These are phyloP conservation scores for Stichopus chloronotus DNA, from an alignment of 35 echinoderm and acorn worm species.

Conservation along the genomic window DNA sequence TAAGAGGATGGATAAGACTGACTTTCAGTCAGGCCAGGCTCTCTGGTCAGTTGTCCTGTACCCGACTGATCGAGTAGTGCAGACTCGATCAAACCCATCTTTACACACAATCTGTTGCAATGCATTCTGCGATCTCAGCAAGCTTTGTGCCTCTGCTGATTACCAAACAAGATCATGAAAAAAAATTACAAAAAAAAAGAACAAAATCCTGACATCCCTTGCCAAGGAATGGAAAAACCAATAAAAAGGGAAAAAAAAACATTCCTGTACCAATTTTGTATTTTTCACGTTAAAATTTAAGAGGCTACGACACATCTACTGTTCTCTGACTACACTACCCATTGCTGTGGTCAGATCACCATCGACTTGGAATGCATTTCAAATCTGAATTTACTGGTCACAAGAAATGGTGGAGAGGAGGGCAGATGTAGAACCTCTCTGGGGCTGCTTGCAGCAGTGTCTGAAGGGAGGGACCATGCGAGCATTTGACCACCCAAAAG, in stretches of 20 bases:
- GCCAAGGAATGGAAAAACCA: slow-evolving; percentile 49
- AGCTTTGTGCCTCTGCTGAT: background rate
- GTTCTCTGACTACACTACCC: slow-evolving; percentile 46
- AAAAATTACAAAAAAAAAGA: background rate
- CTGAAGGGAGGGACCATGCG: too few species aligned
- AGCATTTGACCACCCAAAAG: too few species aligned
- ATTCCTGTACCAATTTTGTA: slow-evolving; percentile 21
- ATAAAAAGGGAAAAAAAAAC: background rate
- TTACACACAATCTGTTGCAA: background rate
- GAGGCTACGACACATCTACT: slow-evolving; percentile 37
- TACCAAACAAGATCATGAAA: background rate
- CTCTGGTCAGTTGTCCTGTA: too few species aligned
- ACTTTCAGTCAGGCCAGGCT: too few species aligned
- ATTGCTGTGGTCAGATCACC: background rate
- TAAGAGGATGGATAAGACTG: too few species aligned
- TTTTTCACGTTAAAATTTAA: background rate
- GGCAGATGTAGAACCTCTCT: background rate
- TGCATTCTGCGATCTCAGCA: background rate
- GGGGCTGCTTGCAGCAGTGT: too few species aligned
- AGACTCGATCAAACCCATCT: too few species aligned
- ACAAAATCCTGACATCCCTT: slow-evolving; percentile 23
- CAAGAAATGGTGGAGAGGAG: slow-evolving; percentile 21
- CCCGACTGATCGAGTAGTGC: too few species aligned
- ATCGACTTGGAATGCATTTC: slow-evolving; percentile 40
- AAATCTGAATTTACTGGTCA: slow-evolving; percentile 33